Conservation (phyloP, 2,113 vertebrate genomes). For the Martes martes region DNA sequence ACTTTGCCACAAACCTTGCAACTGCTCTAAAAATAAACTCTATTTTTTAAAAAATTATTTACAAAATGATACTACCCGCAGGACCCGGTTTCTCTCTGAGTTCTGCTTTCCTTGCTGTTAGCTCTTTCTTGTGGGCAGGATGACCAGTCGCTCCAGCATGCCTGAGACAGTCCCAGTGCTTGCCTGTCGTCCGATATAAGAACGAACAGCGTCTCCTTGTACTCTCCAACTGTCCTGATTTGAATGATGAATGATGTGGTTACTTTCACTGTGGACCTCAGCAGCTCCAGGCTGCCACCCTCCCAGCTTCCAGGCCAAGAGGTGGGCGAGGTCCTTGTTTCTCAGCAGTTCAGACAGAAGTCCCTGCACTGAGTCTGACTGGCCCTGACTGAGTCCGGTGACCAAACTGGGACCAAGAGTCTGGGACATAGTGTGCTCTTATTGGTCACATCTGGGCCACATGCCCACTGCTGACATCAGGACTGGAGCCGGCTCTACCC, state of each 20-base stretch:
- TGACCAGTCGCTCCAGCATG: not conserved
- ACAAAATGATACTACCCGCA: not conserved
- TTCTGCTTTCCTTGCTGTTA: not conserved
- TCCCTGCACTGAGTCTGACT: not conserved
- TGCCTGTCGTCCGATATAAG: not conserved
- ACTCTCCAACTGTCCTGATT: not conserved
- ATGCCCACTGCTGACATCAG: fast-evolving
- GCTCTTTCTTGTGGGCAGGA: not conserved
- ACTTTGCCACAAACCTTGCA: not conserved
- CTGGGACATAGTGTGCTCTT: fast-evolving
- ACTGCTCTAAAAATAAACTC: not conserved
- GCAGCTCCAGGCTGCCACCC: not conserved
- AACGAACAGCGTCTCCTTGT: not conserved
- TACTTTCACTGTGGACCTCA: not conserved
- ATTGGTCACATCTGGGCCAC: not conserved
- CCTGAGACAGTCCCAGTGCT: not conserved
- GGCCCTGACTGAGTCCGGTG: not conserved
- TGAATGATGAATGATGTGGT: not conserved
- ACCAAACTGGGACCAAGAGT: not conserved
- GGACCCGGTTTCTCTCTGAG: not conserved
- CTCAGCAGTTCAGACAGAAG: not conserved
- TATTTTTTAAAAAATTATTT: not conserved
- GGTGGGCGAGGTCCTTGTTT: not conserved
- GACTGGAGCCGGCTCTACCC: not conserved
- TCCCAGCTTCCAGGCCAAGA: not conserved